A percentile compares a stretch with the other conserved stretches of the same genome.
These are phyloP conservation scores for Catocala sponsa DNA, from an alignment of 2,888 invertebrate species.

Conservation along the genomic window DNA sequence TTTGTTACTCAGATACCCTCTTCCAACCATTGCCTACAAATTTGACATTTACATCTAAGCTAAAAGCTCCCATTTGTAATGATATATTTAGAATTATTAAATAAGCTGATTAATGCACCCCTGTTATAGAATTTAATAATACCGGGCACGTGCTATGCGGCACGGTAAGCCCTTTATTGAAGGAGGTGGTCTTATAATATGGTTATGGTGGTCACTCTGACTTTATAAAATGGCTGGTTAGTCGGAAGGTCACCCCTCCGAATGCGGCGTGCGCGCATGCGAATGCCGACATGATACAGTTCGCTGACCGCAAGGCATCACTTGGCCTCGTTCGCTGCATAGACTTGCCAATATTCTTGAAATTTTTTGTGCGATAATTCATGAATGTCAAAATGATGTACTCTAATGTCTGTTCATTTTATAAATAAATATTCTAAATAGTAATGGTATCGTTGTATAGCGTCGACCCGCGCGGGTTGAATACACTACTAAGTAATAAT, in stretches of 20 bases:
- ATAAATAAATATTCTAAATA: too few relatives aligned
- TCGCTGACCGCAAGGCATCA: constrained; percentile 69
- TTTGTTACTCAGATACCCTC: constrained; percentile 26
- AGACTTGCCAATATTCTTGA: constrained; percentile 43
- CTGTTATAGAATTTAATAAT: constrained; percentile 29
- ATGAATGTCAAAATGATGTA: constrained; percentile 51
- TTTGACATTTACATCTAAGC: constrained; percentile 16
- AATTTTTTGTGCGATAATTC: constrained; percentile 23
- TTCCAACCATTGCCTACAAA: constrained; percentile 31
- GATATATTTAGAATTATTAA: constrained; percentile 42
- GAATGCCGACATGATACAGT: constrained; percentile 68
- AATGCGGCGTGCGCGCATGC: constrained; percentile 59
- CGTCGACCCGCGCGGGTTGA: constrained; percentile 6
- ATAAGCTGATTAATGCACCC: constrained; percentile 41
- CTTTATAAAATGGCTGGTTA: constrained; percentile 44
- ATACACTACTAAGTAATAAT: constrained; percentile 4
- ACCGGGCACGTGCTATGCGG: constrained; percentile 46
- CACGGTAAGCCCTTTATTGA: constrained; percentile 33
- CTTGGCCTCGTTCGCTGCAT: constrained; percentile 56
- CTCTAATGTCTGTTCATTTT: background rate
- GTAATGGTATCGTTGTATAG: background rate
- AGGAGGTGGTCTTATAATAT: constrained; percentile 17
- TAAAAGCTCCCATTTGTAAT: constrained; percentile 32
- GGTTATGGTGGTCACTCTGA: constrained; percentile 24
- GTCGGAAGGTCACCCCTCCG: constrained; percentile 48